phyloP scores from a whole-genome alignment of 2,113 vertebrate genomes.

The Albula goreensis region DNA sequence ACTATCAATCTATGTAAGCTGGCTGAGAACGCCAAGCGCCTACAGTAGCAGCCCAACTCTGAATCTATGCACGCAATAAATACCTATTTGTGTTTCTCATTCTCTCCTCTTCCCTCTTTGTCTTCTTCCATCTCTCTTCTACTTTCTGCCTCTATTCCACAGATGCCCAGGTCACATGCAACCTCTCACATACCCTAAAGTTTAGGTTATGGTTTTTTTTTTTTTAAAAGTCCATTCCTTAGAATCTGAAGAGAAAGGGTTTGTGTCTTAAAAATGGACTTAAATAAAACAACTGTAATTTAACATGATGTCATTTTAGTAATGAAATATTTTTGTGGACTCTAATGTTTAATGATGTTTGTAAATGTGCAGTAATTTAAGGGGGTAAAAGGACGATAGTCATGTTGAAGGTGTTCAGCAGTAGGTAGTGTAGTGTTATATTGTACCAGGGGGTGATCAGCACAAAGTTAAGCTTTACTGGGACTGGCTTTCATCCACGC shows the following conservation, averaged over 20 bases:
- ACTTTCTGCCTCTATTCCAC: too few relatives aligned
- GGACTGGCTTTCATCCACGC: background rate
- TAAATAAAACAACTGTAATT: background rate
- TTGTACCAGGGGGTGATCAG: background rate
- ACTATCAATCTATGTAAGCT: background rate
- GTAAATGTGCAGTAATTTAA: background rate
- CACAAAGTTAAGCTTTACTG: background rate
- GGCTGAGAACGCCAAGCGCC: too few relatives aligned
- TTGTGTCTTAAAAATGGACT: background rate
- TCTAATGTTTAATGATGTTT: background rate
- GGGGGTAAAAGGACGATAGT: background rate
- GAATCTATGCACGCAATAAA: background rate
- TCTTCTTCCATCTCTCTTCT: background rate
- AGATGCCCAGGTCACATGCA: too few relatives aligned
- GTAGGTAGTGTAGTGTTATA: background rate
- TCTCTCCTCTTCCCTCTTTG: background rate
- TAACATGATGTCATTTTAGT: background rate
- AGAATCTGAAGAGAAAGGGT: too few relatives aligned
- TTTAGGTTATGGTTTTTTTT: too few relatives aligned
- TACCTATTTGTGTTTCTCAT: background rate
- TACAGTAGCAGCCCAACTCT: background rate
- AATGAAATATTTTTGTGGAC: background rate
- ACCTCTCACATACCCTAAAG: too few relatives aligned
- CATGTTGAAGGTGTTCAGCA: background rate
- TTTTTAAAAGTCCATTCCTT: too few relatives aligned